Evolutionary conservation across 2,113 vertebrate species (phyloP), one percentile per base, ranked within the genome.

Genomic region (Esox niger): DNA sequence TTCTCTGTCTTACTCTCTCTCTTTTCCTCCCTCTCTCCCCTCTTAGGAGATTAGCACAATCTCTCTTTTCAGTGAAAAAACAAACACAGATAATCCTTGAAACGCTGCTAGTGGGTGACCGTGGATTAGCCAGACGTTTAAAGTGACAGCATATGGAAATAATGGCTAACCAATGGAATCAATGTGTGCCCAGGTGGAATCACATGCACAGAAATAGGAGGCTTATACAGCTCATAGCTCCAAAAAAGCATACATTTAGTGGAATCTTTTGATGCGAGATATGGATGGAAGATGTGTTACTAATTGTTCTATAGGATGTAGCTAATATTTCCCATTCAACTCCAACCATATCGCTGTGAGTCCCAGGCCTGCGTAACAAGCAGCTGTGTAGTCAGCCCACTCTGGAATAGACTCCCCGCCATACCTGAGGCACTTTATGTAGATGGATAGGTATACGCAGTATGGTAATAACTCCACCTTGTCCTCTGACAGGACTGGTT

Each of bases 71-170:
- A 69, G 76, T 84, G 82, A 89, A 82, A 89, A 89, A 87, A 90
- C 87, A 91, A 90, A 90, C 88, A 88, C 83, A 84, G 87, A 88
- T 91, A 90, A 91, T 92, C 89, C 84, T 62, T 76, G 77, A 72
- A 74, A 71, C 64, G 77, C 82, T 84, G 85, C 84, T 79, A 85
- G 88, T 82, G 85, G 85, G 86, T 89, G 87, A 88, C 88, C 77
- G 79, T 74, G 86, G 87, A 89, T 90, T 90, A 89, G 80, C 82
- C 80, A 73, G 76, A 58, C 78, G 60, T 84, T 88, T 87, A 87
- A 87, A 89, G 77, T 83, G 79, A 82, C 79, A 84, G 81, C 78
- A 81, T 79, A 86, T 81, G 84, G 86, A 84, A 87, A 90, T 81
- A 83, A 85, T 64, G 33, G 52, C 74, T 69, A 86, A 81, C 75